Evolutionary conservation across 2,888 invertebrate species (phyloP).

Genomic region (Argyresthia albistria): DNA sequence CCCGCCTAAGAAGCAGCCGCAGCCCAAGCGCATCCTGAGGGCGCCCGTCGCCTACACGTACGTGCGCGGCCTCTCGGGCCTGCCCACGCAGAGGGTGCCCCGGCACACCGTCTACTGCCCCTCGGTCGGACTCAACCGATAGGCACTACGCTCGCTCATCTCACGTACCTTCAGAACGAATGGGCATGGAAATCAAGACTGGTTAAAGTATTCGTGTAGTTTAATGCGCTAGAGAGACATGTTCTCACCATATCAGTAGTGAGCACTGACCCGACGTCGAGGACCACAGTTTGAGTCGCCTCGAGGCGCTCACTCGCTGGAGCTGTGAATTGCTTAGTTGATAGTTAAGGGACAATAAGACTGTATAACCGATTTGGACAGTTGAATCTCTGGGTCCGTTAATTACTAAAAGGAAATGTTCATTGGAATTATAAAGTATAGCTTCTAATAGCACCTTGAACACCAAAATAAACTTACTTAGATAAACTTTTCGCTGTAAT

Average conservation of each 20-base stretch:
- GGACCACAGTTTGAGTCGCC: slow-evolving; percentile 42
- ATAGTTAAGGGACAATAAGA: slow-evolving; percentile 40
- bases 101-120: slow-evolving; percentile 56
- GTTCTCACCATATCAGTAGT: slow-evolving; percentile 61
- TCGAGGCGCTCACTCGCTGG: slow-evolving; percentile 21
- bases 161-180: slow-evolving; percentile 19
- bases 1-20: slow-evolving; percentile 70
- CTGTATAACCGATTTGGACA: slow-evolving; percentile 24
- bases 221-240: slow-evolving; percentile 36
- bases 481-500: not conserved
- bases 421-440: not conserved
- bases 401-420: not conserved
- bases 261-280: slow-evolving; percentile 32
- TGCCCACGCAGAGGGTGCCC: slow-evolving; percentile 87
- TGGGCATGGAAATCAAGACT: slow-evolving; percentile 52
- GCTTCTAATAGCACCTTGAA: not conserved
- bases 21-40: slow-evolving; percentile 83
- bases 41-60: slow-evolving; percentile 86
- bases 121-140: slow-evolving; percentile 51
- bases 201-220: slow-evolving; percentile 49
- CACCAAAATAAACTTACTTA: not conserved
- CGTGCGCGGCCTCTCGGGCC: slow-evolving; percentile 84
- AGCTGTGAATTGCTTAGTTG: slow-evolving; percentile 43
- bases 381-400: slow-evolving; percentile 7
- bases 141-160: slow-evolving; percentile 16